Evolutionary conservation across 2,797 vertebrate genomes (phyloP), one percentile per base, ranked within the genome.

Genomic region (Channa striata): DNA sequence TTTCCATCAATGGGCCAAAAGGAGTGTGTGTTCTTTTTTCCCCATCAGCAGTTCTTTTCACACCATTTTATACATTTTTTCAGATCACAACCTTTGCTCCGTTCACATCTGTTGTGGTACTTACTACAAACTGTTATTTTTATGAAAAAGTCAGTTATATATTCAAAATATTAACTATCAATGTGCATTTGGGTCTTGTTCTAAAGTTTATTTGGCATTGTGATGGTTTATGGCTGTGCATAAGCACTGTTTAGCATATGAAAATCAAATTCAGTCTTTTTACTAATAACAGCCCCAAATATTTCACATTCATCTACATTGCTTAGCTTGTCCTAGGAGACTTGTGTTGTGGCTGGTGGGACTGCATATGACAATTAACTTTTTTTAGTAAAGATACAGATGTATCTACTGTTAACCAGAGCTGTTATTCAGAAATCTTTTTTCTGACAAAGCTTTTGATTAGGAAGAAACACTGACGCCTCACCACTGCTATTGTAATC

Each of bases 401-500:
- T 36, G 65, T 48, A 48, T 65, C 17, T 77, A 66, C 43, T 40
- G n/a, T 44, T 9, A 58, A 58, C 3, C 42, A 37, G 56, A 74
- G 51, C 34, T 19, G 20, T 67, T 23, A 12, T 69, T 52, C 52
- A 52, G 11, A 17, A 51, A 68, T 40, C 17, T 6, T 9, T 61
- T 80, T 60, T 13, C 12, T 25, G n/a, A 17, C 59, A 67, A 53
- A 50, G 66, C 56, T 61, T 52, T 21, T 68, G 64, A 82, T 80
- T 19, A 68, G 56, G 39, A 58, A 52, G 23, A 74, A 67, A 65
- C 67, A 77, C 57, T 73, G 64, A 78, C 11, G 42, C 52, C 51
- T 78, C 57, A 21, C 39, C 34, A 57, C 83, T 72, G 78, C 59
- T 76, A 74, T 66, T 78, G 39, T 71, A 72, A 83, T 85, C 68